Percentiles rank a stretch among this genome's conserved stretches.
phyloP scores from a whole-genome alignment of 2,797 vertebrate species.

The Discoglossus pictus region DNA sequence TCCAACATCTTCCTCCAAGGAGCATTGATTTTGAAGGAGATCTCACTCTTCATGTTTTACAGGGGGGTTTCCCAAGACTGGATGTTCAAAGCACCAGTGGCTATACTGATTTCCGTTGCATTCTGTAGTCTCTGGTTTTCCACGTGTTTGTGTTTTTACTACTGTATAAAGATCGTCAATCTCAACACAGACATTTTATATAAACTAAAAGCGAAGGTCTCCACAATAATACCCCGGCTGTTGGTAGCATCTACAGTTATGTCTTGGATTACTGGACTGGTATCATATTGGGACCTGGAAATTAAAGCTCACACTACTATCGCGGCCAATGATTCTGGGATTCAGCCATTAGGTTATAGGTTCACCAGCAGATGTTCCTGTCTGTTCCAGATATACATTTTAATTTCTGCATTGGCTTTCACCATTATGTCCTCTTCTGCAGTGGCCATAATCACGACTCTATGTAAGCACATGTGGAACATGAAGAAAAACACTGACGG shows the following conservation, averaged over 20 bases:
- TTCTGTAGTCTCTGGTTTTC: constrained; percentile 29
- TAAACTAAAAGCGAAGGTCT: constrained; percentile 23
- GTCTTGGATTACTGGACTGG: constrained; percentile 1
- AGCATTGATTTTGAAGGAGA: neutral
- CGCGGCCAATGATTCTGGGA: neutral
- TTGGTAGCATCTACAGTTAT: constrained; percentile 2
- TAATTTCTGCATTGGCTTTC: constrained; percentile 33
- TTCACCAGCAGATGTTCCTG: constrained; percentile 19
- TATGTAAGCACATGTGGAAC: constrained; percentile 54
- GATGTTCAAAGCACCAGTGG: neutral
- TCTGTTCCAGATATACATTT: neutral
- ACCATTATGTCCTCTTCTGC: constrained; percentile 51
- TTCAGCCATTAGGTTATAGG: neutral
- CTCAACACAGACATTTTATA: neutral
- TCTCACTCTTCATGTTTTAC: neutral
- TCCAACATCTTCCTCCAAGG: constrained; percentile 45
- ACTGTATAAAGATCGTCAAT: constrained; percentile 29
- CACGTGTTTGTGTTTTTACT: constrained; percentile 27
- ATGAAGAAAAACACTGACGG: constrained; percentile 35
- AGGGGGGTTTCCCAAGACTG: neutral
- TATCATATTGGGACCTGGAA: constrained; percentile 34
- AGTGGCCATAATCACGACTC: constrained; percentile 56
- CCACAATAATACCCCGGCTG: constrained; percentile 3
- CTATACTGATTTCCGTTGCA: neutral
- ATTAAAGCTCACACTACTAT: too few species aligned